These are phyloP conservation scores for Zoanthus sansibaricus DNA, from an alignment of 92 coral and sea anemone genomes.

Conservation along the genomic window DNA sequence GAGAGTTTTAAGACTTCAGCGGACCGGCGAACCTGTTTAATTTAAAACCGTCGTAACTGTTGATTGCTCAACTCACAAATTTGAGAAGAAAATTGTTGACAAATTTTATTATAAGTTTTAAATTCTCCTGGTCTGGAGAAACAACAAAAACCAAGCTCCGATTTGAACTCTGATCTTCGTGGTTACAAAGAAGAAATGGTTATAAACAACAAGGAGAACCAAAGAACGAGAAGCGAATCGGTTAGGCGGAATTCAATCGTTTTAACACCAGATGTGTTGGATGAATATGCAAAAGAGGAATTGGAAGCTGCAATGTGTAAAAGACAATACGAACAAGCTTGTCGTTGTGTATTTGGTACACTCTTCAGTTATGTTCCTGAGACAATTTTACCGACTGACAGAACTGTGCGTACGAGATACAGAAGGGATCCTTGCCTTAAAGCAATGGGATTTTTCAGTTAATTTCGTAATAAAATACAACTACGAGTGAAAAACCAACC, in stretches of 20 bases:
- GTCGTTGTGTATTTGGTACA: slow-evolving; percentile 79
- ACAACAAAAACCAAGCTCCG: slow-evolving; percentile 12
- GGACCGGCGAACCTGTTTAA: background rate
- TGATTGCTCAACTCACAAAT: background rate
- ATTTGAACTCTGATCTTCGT: background rate
- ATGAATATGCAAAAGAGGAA: slow-evolving; percentile 80
- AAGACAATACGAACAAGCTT: slow-evolving; percentile 82
- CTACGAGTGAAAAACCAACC: background rate
- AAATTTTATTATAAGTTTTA: background rate
- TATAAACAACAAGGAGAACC: slow-evolving; percentile 22
- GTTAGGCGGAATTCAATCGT: slow-evolving; percentile 81
- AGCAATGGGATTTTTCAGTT: slow-evolving; percentile 72
- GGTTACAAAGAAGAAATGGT: slow-evolving; percentile 22
- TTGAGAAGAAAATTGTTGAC: background rate
- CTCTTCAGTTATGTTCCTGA: slow-evolving; percentile 53
- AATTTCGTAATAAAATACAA: background rate
- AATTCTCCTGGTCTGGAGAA: background rate
- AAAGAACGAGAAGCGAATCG: slow-evolving; percentile 50
- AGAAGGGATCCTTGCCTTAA: slow-evolving; percentile 76
- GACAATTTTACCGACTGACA: slow-evolving; percentile 63
- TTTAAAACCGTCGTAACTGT: background rate
- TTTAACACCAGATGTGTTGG: slow-evolving; percentile 81
- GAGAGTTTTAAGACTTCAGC: background rate
- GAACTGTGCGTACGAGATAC: slow-evolving; percentile 64
- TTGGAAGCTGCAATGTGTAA: slow-evolving; percentile 79